Base-by-base conservation (phyloP, 2,888 invertebrate species). In the Nemapogon koenigi region DNA sequence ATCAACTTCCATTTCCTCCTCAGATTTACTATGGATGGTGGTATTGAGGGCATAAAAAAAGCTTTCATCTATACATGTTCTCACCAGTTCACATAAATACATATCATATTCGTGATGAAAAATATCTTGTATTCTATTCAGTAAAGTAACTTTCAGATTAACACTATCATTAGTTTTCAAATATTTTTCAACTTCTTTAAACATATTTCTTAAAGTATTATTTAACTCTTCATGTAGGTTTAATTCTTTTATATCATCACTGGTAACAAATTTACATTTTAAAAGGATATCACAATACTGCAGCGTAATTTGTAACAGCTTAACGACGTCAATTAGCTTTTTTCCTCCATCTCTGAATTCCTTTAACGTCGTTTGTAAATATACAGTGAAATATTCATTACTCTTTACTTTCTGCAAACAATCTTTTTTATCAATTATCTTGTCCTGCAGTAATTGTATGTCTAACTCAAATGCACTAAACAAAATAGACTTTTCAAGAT, bases 381-480 rank as follows among this genome's bases (percentile, higher is more conserved):
- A n/a, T 27, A 3, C 28, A 16, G 3, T 28, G 11, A 16, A 37
- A n/a, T n/a, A 14, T 15, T 4, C 16, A 8, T 25, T 7, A 16
- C 13, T 26, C 11, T 26, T 16, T 11, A 17, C 7, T 17, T 11
- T 37, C 18, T 7, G 10, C 8, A n/a, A 3, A 32, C 16, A 37
- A 28, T 16, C 13, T 15, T 37, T 19, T 18, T 13, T 2, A 29
- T 29, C 8, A 3, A 37, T 13, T 4, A 10, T 19, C 29, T 18
- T 13, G 13, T 16, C n/a, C n/a, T n/a, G n/a, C n/a, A n/a, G n/a
- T n/a, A n/a, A 6, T 10, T 31, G 10, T 19, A 37, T 29, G 14
- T 60, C 51, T 22, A 56, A 45, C 54, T 72, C 65, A 45, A 78
- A 76, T 47, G 66, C 66, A 45, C 61, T 65, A 33, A 67, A 70